Evolutionary conservation across 2,797 vertebrate species (phyloP).

Genomic region (Ctenosaura bakeri): DNA sequence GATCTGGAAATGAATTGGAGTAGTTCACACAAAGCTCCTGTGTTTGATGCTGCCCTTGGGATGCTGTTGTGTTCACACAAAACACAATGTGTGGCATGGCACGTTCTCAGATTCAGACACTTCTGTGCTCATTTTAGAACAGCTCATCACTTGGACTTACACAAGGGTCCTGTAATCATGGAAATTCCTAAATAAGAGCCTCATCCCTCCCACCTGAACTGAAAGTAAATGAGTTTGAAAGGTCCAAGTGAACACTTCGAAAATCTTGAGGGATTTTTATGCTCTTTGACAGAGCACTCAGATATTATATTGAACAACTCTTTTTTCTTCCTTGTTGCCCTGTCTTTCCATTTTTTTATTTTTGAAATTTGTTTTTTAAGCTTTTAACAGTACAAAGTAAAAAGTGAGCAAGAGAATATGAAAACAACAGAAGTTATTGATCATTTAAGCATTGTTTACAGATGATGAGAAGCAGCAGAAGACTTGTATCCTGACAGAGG

Average conservation of each 20-base stretch:
- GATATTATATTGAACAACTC: too few relatives aligned
- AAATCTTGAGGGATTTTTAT: too few relatives aligned
- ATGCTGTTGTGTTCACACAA: too few relatives aligned
- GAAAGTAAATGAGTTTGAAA: background rate
- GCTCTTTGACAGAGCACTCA: background rate
- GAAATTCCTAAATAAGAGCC: background rate
- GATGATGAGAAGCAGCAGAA: background rate
- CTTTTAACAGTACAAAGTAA: background rate
- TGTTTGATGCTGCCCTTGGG: background rate
- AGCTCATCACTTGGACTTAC: background rate
- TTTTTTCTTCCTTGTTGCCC: background rate
- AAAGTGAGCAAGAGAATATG: too few relatives aligned
- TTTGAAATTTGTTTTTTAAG: background rate
- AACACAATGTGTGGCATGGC: too few relatives aligned
- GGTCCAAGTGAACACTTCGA: background rate
- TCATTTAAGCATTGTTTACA: too few relatives aligned
- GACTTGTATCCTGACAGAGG: background rate
- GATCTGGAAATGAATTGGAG: background rate
- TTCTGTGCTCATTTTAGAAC: background rate
- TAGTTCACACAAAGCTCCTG: background rate
- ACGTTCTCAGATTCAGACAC: background rate
- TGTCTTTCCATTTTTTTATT: background rate
- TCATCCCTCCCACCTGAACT: background rate
- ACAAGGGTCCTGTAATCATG: background rate
- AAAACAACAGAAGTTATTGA: too few relatives aligned